These are phyloP conservation scores for Amiota minor DNA, from an alignment of 2,888 invertebrate genomes.

Conservation along the genomic window DNA sequence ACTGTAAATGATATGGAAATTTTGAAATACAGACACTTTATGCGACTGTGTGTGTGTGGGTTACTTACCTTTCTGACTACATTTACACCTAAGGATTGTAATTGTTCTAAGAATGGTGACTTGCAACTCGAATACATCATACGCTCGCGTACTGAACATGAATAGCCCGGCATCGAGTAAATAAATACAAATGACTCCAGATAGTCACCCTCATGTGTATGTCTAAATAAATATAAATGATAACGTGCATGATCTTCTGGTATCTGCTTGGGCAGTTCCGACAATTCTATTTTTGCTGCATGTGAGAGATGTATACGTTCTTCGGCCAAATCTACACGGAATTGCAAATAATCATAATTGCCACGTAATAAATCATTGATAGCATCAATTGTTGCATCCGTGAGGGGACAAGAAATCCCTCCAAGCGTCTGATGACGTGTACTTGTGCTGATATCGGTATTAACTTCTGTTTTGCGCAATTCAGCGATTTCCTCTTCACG, in stretches of 20 bases:
- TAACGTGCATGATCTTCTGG: constrained; percentile 87
- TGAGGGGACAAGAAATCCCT: constrained; percentile 92
- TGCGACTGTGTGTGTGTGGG: background rate
- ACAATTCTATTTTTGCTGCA: constrained; percentile 79
- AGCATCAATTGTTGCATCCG: constrained; percentile 84
- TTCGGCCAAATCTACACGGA: constrained; percentile 74
- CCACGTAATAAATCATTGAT: constrained; percentile 83
- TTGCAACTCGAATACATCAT: constrained; percentile 99
- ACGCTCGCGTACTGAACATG: constrained; percentile 94
- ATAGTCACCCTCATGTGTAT: constrained; percentile 94
- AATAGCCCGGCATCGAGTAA: constrained; percentile 98
- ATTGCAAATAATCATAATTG: constrained; percentile 89
- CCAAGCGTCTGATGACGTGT: constrained; percentile 91
- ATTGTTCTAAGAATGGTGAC: constrained; percentile 88
- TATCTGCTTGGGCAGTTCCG: constrained; percentile 83
- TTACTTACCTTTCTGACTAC: constrained; percentile 87
- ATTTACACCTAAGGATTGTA: constrained; percentile 84
- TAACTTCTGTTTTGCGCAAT: constrained; percentile 81
- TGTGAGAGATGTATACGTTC: constrained; percentile 90
- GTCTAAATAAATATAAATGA: constrained; percentile 89
- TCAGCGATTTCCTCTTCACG: constrained; percentile 90
- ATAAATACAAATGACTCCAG: constrained; percentile 93
- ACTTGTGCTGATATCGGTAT: constrained; percentile 85
- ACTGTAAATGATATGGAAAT: constrained; percentile 75
- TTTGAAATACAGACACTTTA: background rate